phyloP scores from a whole-genome alignment of 1,140 invertebrate genomes.

The Saccostrea echinata region DNA sequence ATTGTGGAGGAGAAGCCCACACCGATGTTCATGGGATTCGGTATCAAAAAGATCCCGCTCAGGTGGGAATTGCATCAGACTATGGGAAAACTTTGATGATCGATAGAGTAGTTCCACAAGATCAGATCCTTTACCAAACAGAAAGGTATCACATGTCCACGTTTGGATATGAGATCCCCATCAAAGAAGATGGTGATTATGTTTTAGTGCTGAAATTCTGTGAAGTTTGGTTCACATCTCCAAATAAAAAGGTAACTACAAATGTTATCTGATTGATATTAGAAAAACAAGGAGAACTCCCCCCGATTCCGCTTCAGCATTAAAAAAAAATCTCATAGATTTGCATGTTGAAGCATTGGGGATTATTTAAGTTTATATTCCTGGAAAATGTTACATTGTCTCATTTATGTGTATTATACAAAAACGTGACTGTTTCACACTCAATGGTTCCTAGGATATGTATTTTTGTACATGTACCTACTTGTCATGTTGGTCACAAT shows the following conservation, averaged over 20 bases:
- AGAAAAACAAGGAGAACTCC: too few species aligned
- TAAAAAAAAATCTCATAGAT: background rate
- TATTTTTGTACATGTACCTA: too few species aligned
- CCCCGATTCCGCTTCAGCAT: too few species aligned
- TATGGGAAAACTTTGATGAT: constrained; percentile 79
- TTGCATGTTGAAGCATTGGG: too few species aligned
- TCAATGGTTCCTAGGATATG: too few species aligned
- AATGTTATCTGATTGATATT: background rate
- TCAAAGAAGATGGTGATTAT: constrained; percentile 78
- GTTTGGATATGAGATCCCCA: constrained; percentile 79
- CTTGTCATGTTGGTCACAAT: too few species aligned
- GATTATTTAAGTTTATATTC: too few species aligned
- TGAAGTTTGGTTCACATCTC: constrained; percentile 80
- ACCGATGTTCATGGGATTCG: constrained; percentile 78
- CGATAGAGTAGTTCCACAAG: constrained; percentile 76
- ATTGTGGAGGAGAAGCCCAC: constrained; percentile 78
- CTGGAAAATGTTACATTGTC: too few species aligned
- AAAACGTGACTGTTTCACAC: too few species aligned
- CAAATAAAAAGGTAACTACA: constrained; percentile 78
- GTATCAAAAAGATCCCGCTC: constrained; percentile 74
- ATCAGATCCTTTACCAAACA: constrained; percentile 79
- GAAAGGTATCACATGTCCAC: constrained; percentile 78
- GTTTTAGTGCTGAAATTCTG: constrained; percentile 80
- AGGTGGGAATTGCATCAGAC: constrained; percentile 76
- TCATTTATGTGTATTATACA: too few species aligned